Evolutionary conservation across 2,797 vertebrate genomes (phyloP), one percentile per base, ranked within the genome.

Genomic region (Podargus strigoides): DNA sequence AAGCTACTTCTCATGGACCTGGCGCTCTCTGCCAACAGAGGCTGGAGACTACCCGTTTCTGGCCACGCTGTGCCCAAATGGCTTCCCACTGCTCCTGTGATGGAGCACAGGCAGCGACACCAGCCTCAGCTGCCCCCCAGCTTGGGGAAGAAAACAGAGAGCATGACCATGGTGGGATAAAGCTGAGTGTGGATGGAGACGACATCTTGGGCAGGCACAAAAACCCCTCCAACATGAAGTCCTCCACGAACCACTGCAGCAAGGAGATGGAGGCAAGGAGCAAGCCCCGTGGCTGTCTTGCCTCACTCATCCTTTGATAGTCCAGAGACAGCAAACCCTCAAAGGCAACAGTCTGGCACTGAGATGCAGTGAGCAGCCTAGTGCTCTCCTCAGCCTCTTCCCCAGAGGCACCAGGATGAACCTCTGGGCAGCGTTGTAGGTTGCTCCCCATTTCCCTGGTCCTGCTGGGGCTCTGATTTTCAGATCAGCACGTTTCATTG

Each of bases 281-380:
- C 22, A 41, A 89, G 41, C 14, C 12, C 56, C 14, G 9, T 2
- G 6, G 44, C 72, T 52, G 16, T 8, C 59, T 68, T 64, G 22
- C 46, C 37, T 72, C 37, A 36, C 42, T 28, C 50, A 27, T 32
- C 50, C 37, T 64, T 62, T 37, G 39, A 20, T 1, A 66, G 19
- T 9, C 23, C 32, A 24, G 0, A 2, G 44, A 64, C 2, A 19
- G 30, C 34, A 79, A 47, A 74, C 26, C 37, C 52, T 77, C 19
- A n/a, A 74, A 50, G 50, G 76, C 73, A 90, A 52, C 52, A 89
- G 56, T 62, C 42, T 46, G 34, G 23, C 58, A 78, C 28, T 0
- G 0, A 90, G 76, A 34, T 0, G 3, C 42, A 84, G 64, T 0
- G 0, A 78, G 28, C 14, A 58, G 34, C 55, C n/a, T 28, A 4